Conservation (phyloP, 2,888 invertebrate genomes). For the Mesochorus sp. region DNA sequence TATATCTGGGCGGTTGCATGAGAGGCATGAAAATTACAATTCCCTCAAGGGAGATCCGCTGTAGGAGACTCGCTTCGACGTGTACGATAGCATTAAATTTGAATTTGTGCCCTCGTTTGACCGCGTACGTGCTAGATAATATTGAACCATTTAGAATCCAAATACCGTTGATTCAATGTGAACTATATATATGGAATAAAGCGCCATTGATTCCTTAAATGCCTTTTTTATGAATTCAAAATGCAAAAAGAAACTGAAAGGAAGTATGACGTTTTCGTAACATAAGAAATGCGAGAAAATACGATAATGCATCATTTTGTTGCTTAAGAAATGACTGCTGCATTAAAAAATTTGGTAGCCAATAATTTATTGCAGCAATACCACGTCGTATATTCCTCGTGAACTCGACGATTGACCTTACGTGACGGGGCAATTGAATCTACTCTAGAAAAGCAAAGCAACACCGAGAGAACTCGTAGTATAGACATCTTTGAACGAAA, state of each 20-base stretch:
- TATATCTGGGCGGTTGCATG: not conserved
- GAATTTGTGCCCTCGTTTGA: slow-evolving; percentile 23
- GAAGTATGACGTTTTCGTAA: no score
- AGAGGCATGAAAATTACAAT: slow-evolving; percentile 15
- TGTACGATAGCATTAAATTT: slow-evolving; percentile 11
- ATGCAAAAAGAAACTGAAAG: no score
- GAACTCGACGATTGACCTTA: slow-evolving; percentile 53
- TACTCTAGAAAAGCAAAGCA: slow-evolving; percentile 15
- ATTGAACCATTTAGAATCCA: not conserved
- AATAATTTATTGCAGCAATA: slow-evolving; percentile 48
- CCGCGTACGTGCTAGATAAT: slow-evolving; percentile 14
- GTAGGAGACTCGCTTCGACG: not conserved
- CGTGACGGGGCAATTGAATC: slow-evolving; percentile 53
- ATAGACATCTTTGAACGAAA: slow-evolving; percentile 20
- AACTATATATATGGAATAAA: no score
- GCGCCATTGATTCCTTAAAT: no score
- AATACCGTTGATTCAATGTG: not conserved
- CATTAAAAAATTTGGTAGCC: not conserved
- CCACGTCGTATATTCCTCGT: slow-evolving; percentile 6
- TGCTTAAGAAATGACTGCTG: not conserved
- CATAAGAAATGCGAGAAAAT: no score
- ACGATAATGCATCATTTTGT: no score
- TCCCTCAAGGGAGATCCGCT: not conserved
- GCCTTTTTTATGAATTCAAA: no score
- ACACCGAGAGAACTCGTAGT: slow-evolving; percentile 9